Evolutionary conservation across 1,140 invertebrate genomes (phyloP).

Genomic region (Ericerus pela): DNA sequence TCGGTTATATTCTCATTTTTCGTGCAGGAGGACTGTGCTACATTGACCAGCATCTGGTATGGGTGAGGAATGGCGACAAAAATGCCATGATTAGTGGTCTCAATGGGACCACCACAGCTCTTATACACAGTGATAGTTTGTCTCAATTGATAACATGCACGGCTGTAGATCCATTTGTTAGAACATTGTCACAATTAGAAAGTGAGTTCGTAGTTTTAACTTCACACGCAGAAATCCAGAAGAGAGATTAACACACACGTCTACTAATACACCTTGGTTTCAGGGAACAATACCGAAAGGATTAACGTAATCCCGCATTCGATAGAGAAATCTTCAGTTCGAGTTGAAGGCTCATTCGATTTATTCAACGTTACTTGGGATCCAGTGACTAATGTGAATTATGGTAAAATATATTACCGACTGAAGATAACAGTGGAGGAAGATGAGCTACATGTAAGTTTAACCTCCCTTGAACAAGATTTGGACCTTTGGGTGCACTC

Average conservation of each 20-base stretch:
- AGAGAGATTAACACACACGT: no score
- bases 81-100: slow-evolving; percentile 64
- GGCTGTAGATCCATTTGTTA: slow-evolving; percentile 52
- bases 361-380: slow-evolving; percentile 68
- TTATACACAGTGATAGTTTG: slow-evolving; percentile 44
- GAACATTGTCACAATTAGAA: no score
- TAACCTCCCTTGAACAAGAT: no score
- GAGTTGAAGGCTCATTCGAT: slow-evolving; percentile 50
- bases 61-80: slow-evolving; percentile 42
- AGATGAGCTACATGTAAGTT: slow-evolving; percentile 21
- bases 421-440: slow-evolving; percentile 42
- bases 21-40: slow-evolving; percentile 47
- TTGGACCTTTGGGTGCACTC: no score
- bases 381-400: slow-evolving; percentile 52
- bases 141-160: slow-evolving; percentile 51
- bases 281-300: not conserved
- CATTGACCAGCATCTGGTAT: slow-evolving; percentile 60
- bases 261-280: no score
- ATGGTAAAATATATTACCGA: slow-evolving; percentile 69
- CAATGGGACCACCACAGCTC: slow-evolving; percentile 54
- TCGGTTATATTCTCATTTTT: slow-evolving; percentile 13
- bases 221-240: no score
- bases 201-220: no score
- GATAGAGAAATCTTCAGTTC: slow-evolving; percentile 44
- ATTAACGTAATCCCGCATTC: slow-evolving; percentile 49